Percentiles rank a stretch among this genome's conserved stretches.
These are phyloP conservation scores for Sarcophaga subvicina DNA, from an alignment of 2,888 invertebrate genomes.

Conservation along the genomic window DNA sequence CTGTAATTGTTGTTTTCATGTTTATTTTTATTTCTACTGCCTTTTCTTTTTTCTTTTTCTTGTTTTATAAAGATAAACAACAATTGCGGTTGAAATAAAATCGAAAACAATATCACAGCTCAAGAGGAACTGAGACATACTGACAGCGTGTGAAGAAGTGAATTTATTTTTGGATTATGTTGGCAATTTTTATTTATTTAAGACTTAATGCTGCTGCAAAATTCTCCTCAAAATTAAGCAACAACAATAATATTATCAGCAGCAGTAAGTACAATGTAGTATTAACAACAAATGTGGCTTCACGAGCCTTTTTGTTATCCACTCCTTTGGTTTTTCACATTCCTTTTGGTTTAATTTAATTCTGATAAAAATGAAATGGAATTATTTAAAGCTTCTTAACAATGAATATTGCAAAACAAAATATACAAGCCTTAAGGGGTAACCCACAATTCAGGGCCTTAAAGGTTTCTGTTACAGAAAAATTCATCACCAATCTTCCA, in stretches of 20 bases:
- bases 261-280: neutral
- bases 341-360: neutral
- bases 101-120: neutral
- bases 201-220: neutral
- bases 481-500: too few species aligned
- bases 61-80: constrained; percentile 7
- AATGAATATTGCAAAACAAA: too few species aligned
- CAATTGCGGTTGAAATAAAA: constrained; percentile 17
- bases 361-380: neutral
- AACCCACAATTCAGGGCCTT: too few species aligned
- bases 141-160: neutral
- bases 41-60: neutral
- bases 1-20: too few species aligned
- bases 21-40: too few species aligned
- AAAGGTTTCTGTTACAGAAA: too few species aligned
- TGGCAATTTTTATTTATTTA: constrained; percentile 11
- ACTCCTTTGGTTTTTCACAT: too few species aligned
- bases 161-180: constrained; percentile 10
- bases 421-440: too few species aligned
- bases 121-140: neutral
- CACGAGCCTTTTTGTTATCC: too few species aligned
- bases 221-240: too few species aligned
- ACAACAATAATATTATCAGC: neutral
- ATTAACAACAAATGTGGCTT: neutral
- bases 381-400: neutral